A percentile compares a stretch with the other conserved stretches of the same genome.
Evolutionary conservation across 1,140 invertebrate species (phyloP).

Genomic region (Schlechtendalia chinensis): DNA sequence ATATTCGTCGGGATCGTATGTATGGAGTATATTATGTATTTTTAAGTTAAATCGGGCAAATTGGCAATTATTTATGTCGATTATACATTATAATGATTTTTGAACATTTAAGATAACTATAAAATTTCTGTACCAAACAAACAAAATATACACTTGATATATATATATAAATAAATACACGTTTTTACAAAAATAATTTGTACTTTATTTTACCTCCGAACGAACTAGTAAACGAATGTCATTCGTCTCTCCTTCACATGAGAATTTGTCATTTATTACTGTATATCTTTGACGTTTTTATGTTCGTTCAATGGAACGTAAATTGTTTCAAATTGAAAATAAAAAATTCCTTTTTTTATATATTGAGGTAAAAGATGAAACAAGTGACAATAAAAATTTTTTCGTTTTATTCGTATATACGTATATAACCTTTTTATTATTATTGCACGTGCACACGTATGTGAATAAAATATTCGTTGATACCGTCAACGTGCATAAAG

Average conservation of each 20-base stretch:
- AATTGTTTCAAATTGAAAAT: not conserved
- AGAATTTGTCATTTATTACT: not conserved
- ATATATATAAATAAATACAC: too few species aligned
- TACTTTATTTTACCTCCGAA: too few species aligned
- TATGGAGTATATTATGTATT: too few species aligned
- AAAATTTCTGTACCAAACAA: too few species aligned
- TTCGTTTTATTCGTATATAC: not conserved
- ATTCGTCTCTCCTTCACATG: not conserved
- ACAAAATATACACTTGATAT: too few species aligned
- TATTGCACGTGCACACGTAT: not conserved
- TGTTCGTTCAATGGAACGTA: not conserved
- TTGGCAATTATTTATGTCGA: too few species aligned
- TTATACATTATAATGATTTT: too few species aligned
- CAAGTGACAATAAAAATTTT: conserved; percentile 26
- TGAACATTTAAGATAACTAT: too few species aligned
- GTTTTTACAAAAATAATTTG: too few species aligned
- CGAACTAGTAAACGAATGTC: too few species aligned
- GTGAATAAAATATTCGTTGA: conserved; percentile 27
- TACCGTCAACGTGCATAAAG: conserved; percentile 18
- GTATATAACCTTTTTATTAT: not conserved
- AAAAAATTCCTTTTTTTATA: not conserved
- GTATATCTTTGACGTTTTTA: not conserved
- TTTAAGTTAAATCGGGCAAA: too few species aligned
- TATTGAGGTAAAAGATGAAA: conserved; percentile 12
- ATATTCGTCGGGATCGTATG: too few species aligned